A percentile compares a stretch with the other conserved stretches of the same genome.
Evolutionary conservation across 2,888 invertebrate genomes (phyloP).

Genomic region (Macrosoma leucophasiata): DNA sequence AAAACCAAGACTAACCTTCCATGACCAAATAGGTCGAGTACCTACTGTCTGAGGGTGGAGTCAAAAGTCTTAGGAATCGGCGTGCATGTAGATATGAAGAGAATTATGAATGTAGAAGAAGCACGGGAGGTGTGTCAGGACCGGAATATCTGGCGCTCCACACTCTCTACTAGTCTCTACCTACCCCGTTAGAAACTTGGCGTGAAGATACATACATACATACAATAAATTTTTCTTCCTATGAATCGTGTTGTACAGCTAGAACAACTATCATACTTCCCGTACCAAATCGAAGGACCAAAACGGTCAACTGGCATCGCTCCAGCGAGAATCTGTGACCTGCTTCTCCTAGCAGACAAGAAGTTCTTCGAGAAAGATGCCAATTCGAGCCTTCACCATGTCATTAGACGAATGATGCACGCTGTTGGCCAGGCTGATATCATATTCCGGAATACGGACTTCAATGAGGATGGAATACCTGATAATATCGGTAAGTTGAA

Average conservation of each 20-base stretch:
- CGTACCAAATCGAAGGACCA: slow-evolving; percentile 42
- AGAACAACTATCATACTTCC: slow-evolving; percentile 37
- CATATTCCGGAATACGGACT: slow-evolving; percentile 72
- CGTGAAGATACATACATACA: too few species aligned
- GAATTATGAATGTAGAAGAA: too few species aligned
- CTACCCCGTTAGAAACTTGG: too few species aligned
- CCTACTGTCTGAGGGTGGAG: too few species aligned
- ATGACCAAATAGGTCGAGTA: too few species aligned
- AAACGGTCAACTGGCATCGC: slow-evolving; percentile 39
- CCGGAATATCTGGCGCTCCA: too few species aligned
- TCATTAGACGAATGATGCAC: slow-evolving; percentile 60
- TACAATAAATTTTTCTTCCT: too few species aligned
- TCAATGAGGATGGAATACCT: slow-evolving; percentile 68
- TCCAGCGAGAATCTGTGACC: slow-evolving; percentile 57
- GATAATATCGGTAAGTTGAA: slow-evolving; percentile 65
- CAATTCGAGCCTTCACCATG: slow-evolving; percentile 57
- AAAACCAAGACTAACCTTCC: too few species aligned
- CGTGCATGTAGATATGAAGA: too few species aligned
- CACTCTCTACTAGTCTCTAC: too few species aligned
- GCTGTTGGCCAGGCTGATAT: slow-evolving; percentile 70
- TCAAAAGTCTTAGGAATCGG: too few species aligned
- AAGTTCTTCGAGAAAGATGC: slow-evolving; percentile 63
- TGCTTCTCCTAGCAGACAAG: slow-evolving; percentile 65
- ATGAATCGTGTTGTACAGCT: slow-evolving; percentile 8
- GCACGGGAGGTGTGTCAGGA: too few species aligned